These are phyloP conservation scores for Cerceris rybyensis DNA, from an alignment of 2,888 invertebrate species.

Conservation along the genomic window DNA sequence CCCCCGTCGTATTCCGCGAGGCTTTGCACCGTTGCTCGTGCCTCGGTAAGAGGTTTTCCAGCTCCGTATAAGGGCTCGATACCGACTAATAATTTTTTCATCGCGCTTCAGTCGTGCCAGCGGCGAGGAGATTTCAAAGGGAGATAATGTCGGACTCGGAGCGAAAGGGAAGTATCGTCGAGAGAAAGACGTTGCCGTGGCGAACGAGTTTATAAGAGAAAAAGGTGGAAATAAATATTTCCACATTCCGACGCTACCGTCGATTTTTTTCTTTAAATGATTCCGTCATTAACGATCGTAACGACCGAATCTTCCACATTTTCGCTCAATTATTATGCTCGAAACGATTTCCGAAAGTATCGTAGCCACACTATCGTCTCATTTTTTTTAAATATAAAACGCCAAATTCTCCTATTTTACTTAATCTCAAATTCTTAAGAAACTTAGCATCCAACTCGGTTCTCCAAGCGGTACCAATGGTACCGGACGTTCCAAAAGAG, in stretches of 20 bases:
- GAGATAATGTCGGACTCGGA: slow-evolving; percentile 20
- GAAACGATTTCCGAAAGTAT: too few species aligned
- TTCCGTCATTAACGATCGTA: too few species aligned
- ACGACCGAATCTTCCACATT: too few species aligned
- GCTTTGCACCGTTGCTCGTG: slow-evolving; percentile 25
- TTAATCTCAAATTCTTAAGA: too few species aligned
- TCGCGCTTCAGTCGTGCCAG: slow-evolving; percentile 45
- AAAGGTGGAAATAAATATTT: slow-evolving; percentile 34
- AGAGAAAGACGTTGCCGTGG: neutral
- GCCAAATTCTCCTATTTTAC: too few species aligned
- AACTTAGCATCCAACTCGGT: too few species aligned
- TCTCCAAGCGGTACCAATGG: too few species aligned
- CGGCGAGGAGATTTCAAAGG: slow-evolving; percentile 51
- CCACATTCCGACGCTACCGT: slow-evolving; percentile 16
- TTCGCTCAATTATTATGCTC: too few species aligned
- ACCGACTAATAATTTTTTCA: slow-evolving; percentile 66
- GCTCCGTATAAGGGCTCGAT: slow-evolving; percentile 45
- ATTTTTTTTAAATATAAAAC: too few species aligned
- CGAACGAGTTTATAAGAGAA: slow-evolving; percentile 24
- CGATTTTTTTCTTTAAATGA: neutral
- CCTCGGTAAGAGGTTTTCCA: slow-evolving; percentile 4
- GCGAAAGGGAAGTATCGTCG: neutral
- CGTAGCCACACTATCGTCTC: too few species aligned
- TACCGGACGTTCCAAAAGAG: too few species aligned
- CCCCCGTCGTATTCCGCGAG: slow-evolving; percentile 35